Base-by-base conservation (phyloP, 2,888 invertebrate species). In the Tinea semifulvella region DNA sequence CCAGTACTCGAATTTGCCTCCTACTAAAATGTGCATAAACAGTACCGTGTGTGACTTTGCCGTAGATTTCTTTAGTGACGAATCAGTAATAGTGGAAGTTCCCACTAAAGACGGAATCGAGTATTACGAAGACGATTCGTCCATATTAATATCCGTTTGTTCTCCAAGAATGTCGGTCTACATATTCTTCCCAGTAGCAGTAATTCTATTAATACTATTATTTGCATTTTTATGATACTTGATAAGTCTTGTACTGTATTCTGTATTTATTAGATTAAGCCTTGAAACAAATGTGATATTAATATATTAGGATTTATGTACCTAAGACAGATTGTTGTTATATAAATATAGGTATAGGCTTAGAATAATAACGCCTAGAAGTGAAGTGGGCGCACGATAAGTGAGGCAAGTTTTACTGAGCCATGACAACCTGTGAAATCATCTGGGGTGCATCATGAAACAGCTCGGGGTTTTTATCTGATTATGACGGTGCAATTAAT, bases 41-140 rank as follows among this genome's bases (percentile, higher is more conserved):
- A 81, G 84, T 58, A 92, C 91, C 0, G 84, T 88, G 58, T 94
- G 94, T 67, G 85, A 84, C 38, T 92, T 94, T 66, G 76, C 86
- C 19, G 82, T 94, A 43, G 73, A 80, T 10, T 87, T 92, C 58
- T 81, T 89, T 50, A 89, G 91, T 48, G 86, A 88, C 51, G 92
- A 92, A 63, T 84, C 87, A 54, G 92, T 94, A 7, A 88, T 94
- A 46, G 91, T 94, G 27, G 93, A 94, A 75, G 88, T 93, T 39
- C 92, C 92, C 10, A 91, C 91, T 0, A 85, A 85, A 48, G 91
- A 92, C 68, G 92, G 92, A 13, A 87, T 92, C 47, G 90, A 90
- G 57, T 86, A 89, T 58, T 88, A 90, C 60, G 87, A 85, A 36
- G 88, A 90, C 54, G 88, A 91, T 60, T 84, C 87, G 48, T 88